Base-by-base conservation (phyloP, 2,113 vertebrate species). In the Corythornis vintsioides region DNA sequence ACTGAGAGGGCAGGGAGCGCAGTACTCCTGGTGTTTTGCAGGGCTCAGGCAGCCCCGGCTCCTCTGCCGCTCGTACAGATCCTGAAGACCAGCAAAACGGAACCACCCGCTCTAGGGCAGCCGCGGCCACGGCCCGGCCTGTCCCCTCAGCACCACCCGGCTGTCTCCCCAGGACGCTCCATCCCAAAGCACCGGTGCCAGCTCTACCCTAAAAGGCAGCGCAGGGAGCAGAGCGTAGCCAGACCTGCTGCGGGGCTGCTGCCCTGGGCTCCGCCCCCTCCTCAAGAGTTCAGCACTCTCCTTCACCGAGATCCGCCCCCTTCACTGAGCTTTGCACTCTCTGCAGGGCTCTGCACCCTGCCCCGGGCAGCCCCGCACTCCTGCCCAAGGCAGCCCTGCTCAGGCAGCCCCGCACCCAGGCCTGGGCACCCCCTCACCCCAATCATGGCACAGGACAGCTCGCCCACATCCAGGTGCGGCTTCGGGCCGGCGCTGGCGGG, bases 21-120 rank as follows among this genome's bases (percentile, higher is more conserved):
- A 59, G 69, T 28, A 33, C n/a, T 14, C 1, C 1, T 3, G 40
- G 45, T 21, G 20, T 19, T 48, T 64, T 17, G 31, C 47, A n/a
- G 0, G 65, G 75, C 31, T 63, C 47, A 55, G 33, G 33, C 47
- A n/a, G 14, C 26, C 25, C 43, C 0, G 1, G 48, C 33, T 52
- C 20, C n/a, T 60, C 79, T 11, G 0, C 6, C 40, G 13, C 38
- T 18, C 35, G 42, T 4, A 31, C 17, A 86, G 42, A 31, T 28
- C 33, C 57, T 31, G 3, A 42, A 26, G 45, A 61, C 40, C 33
- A 61, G 1, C 8, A 55, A 21, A 35, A n/a, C 0, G 3, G 16
- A 52, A 21, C 42, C 38, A 13, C 26, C 52, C 35, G 7, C 14
- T 43, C 19, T 17, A 6, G 35, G 65, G 47, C 35, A 31, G 43